Base-by-base conservation (phyloP, 1,140 invertebrate species). In the Bombus fervidus region DNA sequence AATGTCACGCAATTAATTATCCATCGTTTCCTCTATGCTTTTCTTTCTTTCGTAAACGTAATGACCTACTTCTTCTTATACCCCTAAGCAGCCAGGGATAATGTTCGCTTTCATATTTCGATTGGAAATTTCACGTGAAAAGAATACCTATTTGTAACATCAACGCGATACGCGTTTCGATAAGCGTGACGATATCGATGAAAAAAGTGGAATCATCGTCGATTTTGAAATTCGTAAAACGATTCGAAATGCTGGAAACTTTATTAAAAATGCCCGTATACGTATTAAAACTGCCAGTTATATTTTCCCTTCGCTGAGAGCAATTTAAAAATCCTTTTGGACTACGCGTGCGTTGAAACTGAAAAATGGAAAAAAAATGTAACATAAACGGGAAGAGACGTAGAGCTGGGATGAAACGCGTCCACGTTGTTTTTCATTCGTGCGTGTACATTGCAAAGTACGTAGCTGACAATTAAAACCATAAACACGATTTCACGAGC, bases 181-280 rank as follows among this genome's bases (percentile, higher is more conserved):
- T 47, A 22, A 15, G 22, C 22, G 22, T 5, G 5, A 47, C 8
- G 10, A 47, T 13, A 28, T 68, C n/a, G 18, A 8, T 15, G 25
- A 25, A 31, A 34, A 66, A 15, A 12, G 28, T 13, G 18, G 10
- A 3, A 13, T 9, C 41, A 68, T 9, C n/a, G n/a, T 28, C 22
- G 41, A 28, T 13, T 34, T 68, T 47, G n/a, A 28, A 68, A 66
- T 15, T 31, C 6, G 12, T n/a, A 12, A 68, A 68, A 64, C 62
- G 41, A 34, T 47, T 68, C 31, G 10, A 68, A 79, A 47, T 68
- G 1, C 41, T 47, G 39, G 6, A 31, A 34, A 34, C 25, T 43
- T 62, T 68, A 79, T 79, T 79, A 68, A 66, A 78, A 78, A 66
- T 41, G 39, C 43, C 39, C 62, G n/a, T 34, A 22, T 53, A 53